Conservation (phyloP, 1,140 invertebrate species). For the Bombus turneri region DNA sequence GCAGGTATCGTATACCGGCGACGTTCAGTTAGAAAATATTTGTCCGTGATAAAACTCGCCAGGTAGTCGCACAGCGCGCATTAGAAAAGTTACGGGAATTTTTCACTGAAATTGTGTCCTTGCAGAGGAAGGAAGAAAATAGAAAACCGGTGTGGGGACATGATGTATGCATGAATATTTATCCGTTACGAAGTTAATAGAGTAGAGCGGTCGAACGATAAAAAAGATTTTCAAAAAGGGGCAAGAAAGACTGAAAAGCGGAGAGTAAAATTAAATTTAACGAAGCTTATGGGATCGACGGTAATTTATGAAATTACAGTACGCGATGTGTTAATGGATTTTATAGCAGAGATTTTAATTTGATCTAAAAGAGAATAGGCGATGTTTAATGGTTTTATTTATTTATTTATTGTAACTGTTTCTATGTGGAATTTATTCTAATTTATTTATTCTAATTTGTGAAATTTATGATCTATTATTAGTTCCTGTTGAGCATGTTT, state of each 20-base stretch:
- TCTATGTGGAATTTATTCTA: not conserved
- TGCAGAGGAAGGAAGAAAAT: not conserved
- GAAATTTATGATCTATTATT: not conserved
- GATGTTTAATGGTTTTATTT: not conserved
- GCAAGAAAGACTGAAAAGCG: not conserved
- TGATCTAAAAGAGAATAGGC: not conserved
- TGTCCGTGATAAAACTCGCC: not conserved
- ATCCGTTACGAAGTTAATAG: not conserved
- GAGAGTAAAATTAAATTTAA: not conserved
- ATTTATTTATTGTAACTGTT: constrained; percentile 9
- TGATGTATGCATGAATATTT: not conserved
- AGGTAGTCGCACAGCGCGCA: not conserved
- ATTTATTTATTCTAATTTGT: not conserved
- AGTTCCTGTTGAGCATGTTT: not conserved
- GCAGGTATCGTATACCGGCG: not conserved
- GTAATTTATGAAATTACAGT: not conserved
- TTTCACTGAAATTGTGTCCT: not conserved
- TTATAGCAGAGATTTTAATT: not conserved
- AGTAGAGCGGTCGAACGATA: not conserved
- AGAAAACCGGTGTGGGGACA: constrained; percentile 12
- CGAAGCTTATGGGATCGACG: not conserved
- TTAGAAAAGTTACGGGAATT: not conserved
- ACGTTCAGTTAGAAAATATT: not conserved
- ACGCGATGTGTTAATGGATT: constrained; percentile 9
- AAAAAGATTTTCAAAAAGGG: not conserved